phyloP scores from a whole-genome alignment of 53 echinoderm and acorn worm species.

The Mesocentrotus franciscanus region DNA sequence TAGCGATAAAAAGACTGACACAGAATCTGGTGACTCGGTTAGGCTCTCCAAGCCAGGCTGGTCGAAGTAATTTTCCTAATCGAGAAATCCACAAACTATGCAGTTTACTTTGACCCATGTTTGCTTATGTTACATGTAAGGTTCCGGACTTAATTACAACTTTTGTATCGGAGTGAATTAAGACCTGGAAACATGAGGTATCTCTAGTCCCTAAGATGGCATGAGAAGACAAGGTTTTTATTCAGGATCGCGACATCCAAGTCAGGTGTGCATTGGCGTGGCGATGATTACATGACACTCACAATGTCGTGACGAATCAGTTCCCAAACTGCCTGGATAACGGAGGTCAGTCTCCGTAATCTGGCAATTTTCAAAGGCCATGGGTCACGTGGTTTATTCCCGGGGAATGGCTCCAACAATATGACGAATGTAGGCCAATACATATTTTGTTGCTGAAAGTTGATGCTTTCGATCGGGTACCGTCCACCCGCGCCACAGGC shows the following conservation, averaged over 20 bases:
- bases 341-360: slow-evolving; percentile 64
- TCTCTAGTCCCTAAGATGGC: slow-evolving; percentile 42
- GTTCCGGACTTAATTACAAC: slow-evolving; percentile 55
- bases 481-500: slow-evolving; percentile 63
- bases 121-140: slow-evolving; percentile 58
- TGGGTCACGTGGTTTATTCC: slow-evolving; percentile 62
- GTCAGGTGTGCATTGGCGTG: slow-evolving; percentile 58
- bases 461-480: slow-evolving; percentile 62
- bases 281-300: slow-evolving; percentile 53
- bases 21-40: slow-evolving; percentile 34
- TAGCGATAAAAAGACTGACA: slow-evolving; percentile 28
- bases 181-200: slow-evolving; percentile 47
- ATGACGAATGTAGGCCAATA: slow-evolving; percentile 69
- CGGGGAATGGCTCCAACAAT: slow-evolving; percentile 63
- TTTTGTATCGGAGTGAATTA: slow-evolving; percentile 47
- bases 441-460: slow-evolving; percentile 71
- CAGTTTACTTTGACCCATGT: slow-evolving; percentile 37
- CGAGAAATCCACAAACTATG: slow-evolving; percentile 41
- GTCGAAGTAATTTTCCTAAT: slow-evolving; percentile 48
- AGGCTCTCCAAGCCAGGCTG: slow-evolving; percentile 20
- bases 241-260: slow-evolving; percentile 49
- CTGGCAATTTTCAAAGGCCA: slow-evolving; percentile 64
- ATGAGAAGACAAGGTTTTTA: slow-evolving; percentile 1
- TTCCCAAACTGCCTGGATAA: slow-evolving; percentile 56
- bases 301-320: slow-evolving; percentile 30